These are phyloP conservation scores for Stylophora pistillata DNA, from an alignment of 64 coral and sea anemone genomes.

Conservation along the genomic window DNA sequence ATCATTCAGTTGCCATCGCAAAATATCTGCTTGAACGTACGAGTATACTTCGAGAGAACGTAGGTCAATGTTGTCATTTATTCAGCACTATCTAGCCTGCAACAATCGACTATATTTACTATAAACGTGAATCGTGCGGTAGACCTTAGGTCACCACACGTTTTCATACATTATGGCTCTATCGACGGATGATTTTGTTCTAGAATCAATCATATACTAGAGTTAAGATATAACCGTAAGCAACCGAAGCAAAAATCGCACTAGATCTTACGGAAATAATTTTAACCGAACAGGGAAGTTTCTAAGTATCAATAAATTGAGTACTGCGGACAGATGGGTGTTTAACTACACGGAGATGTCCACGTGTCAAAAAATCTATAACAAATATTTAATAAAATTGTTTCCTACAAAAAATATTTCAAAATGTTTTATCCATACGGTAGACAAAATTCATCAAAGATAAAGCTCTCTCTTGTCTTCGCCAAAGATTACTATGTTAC, in stretches of 20 bases:
- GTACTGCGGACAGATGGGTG: background rate
- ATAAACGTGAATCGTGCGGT: too few species aligned
- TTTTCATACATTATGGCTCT: too few species aligned
- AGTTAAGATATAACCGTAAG: too few species aligned
- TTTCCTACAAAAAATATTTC: too few species aligned
- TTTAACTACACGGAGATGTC: background rate
- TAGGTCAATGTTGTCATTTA: background rate
- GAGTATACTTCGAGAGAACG: background rate
- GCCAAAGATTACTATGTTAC: too few species aligned
- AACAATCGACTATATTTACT: background rate
- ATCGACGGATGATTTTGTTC: too few species aligned
- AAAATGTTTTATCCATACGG: background rate
- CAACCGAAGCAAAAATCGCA: background rate
- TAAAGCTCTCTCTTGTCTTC: too few species aligned
- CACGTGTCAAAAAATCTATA: background rate
- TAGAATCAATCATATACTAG: too few species aligned
- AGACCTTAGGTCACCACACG: too few species aligned
- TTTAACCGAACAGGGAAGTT: background rate
- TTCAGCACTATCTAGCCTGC: background rate
- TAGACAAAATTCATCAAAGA: background rate
- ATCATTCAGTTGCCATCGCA: background rate
- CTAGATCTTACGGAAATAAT: background rate
- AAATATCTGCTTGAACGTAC: background rate
- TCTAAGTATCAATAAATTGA: background rate
- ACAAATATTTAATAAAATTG: background rate